Percentiles rank a stretch among this genome's conserved stretches.
Evolutionary conservation across 2,113 vertebrate species (phyloP).

Genomic region (Rattus norvegicus): GRCr8 NC_086020.1:52320001-52320500

Average conservation of each 20-base stretch:
- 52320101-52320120: conserved; percentile 3
- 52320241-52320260: background rate
- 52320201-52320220: background rate
- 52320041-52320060: background rate
- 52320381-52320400: background rate
- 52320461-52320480: background rate
- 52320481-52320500: background rate
- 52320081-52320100: background rate
- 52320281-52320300: background rate
- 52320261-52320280: background rate
- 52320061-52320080: background rate
- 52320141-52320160: background rate
- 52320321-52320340: background rate
- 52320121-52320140: background rate
- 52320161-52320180: background rate
- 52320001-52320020: background rate
- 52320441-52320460: background rate
- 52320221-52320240: background rate
- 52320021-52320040: background rate
- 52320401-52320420: background rate
- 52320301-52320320: background rate
- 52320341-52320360: background rate
- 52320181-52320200: background rate
- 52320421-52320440: background rate
- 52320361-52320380: background rate